A percentile compares a stretch with the other conserved stretches of the same genome.
These are phyloP conservation scores for Agrochola lota DNA, from an alignment of 2,888 invertebrate genomes.

Conservation along the genomic window DNA sequence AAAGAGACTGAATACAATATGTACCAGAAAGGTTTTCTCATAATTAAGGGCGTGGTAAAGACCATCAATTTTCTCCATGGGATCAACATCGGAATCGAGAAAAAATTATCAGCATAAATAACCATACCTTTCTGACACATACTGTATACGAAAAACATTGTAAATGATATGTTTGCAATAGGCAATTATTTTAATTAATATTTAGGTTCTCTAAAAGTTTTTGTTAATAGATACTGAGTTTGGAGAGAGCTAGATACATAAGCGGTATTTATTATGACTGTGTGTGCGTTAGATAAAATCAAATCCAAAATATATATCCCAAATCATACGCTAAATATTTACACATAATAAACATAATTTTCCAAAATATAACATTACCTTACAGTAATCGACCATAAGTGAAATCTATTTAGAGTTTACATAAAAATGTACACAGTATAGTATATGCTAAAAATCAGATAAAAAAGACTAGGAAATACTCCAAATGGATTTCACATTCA, in stretches of 20 bases:
- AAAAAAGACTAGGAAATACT: conserved; percentile 83
- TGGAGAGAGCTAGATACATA: not conserved
- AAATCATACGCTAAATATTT: conserved; percentile 57
- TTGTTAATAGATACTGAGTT: too few relatives aligned
- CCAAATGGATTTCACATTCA: conserved; percentile 80
- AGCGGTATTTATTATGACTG: conserved; percentile 24
- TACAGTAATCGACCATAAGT: conserved; percentile 75
- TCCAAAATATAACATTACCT: conserved; percentile 47
- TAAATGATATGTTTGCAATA: not conserved
- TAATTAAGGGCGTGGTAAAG: too few relatives aligned
- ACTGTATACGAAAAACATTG: not conserved
- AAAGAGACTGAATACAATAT: not conserved
- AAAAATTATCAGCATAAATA: too few relatives aligned
- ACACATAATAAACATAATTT: conserved; percentile 52
- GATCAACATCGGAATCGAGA: too few relatives aligned
- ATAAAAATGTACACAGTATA: conserved; percentile 69
- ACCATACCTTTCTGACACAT: too few relatives aligned
- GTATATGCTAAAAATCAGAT: conserved; percentile 80
- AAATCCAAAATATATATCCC: conserved; percentile 39
- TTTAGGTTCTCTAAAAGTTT: too few relatives aligned
- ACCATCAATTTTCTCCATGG: too few relatives aligned
- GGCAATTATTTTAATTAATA: conserved; percentile 2
- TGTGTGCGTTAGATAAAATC: conserved; percentile 59
- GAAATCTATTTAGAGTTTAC: conserved; percentile 80
- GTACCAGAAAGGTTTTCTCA: too few relatives aligned